Conservation (phyloP, 2,888 invertebrate genomes). For the Cistogaster globosa region DNA sequence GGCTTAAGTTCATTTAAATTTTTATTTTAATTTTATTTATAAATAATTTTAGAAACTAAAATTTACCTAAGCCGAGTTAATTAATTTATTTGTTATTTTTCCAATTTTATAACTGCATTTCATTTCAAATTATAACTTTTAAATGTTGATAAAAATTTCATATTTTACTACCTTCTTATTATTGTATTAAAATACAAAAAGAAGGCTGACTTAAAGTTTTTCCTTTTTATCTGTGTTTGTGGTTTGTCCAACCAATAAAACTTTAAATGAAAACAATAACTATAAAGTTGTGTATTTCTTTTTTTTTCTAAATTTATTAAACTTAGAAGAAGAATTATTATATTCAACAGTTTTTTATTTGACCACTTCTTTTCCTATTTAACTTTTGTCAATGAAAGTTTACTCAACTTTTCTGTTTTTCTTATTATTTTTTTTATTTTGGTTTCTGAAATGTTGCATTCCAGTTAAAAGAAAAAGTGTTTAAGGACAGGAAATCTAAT, state of each 20-base stretch:
- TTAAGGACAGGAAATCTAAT: constrained; percentile 35
- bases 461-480: neutral
- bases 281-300: constrained; percentile 1
- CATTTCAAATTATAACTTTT: too few relatives aligned
- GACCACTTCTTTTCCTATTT: neutral
- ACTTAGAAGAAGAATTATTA: constrained; percentile 1
- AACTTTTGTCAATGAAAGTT: constrained; percentile 2
- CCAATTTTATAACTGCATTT: too few relatives aligned
- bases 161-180: too few relatives aligned
- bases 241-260: constrained; percentile 7
- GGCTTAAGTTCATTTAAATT: too few relatives aligned
- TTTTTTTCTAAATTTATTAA: constrained; percentile 32
- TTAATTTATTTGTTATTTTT: too few relatives aligned
- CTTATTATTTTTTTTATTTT: neutral
- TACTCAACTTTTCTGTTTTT: neutral
- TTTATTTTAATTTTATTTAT: too few relatives aligned
- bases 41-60: too few relatives aligned
- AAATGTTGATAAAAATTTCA: too few relatives aligned
- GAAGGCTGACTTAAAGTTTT: neutral
- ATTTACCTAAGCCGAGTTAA: too few relatives aligned
- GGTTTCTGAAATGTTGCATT: neutral
- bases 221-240: neutral
- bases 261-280: constrained; percentile 33
- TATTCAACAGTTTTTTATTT: constrained; percentile 1
- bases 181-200: too few relatives aligned